These are phyloP conservation scores for Gymnoscopelus microlampas DNA, from an alignment of 2,797 vertebrate species.

Conservation along the genomic window DNA sequence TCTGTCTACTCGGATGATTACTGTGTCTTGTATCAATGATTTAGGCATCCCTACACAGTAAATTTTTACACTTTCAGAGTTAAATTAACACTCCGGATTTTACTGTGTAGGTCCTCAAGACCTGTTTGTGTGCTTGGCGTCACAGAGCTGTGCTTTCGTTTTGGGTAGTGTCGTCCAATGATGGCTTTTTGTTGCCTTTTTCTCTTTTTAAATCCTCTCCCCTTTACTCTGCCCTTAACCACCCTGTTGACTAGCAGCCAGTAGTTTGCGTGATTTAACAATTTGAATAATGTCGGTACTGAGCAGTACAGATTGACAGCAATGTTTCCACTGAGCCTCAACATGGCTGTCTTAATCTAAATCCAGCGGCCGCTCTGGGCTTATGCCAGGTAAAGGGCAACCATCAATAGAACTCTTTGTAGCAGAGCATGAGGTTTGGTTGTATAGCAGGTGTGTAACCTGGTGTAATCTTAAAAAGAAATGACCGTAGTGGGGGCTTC, in stretches of 20 bases:
- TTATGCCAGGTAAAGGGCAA: slow-evolving; percentile 47
- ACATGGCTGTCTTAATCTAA: slow-evolving; percentile 33
- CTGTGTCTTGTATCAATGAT: slow-evolving; percentile 56
- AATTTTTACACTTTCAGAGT: no score
- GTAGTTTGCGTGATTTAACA: slow-evolving; percentile 30
- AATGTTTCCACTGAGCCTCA: slow-evolving; percentile 56
- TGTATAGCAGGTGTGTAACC: slow-evolving; percentile 84
- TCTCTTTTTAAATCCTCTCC: slow-evolving; percentile 20
- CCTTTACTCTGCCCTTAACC: slow-evolving; percentile 47
- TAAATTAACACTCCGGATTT: no score
- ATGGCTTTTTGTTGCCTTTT: slow-evolving; percentile 50
- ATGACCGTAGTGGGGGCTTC: slow-evolving; percentile 47
- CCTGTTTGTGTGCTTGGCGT: slow-evolving; percentile 51
- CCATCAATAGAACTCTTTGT: slow-evolving; percentile 45
- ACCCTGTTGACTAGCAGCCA: slow-evolving; percentile 49
- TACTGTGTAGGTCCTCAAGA: slow-evolving; percentile 35
- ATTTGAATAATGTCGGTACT: slow-evolving; percentile 52
- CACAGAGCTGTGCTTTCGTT: slow-evolving; percentile 58
- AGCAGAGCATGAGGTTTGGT: slow-evolving; percentile 82
- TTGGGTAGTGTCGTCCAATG: slow-evolving; percentile 52
- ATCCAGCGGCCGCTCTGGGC: slow-evolving; percentile 38
- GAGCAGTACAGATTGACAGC: slow-evolving; percentile 45
- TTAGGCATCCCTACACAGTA: slow-evolving; percentile 40
- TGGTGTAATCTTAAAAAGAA: slow-evolving; percentile 64
- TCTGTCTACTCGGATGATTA: slow-evolving; percentile 45